Conservation (phyloP, 2,113 vertebrate species). For the Nymphicus hollandicus region DNA sequence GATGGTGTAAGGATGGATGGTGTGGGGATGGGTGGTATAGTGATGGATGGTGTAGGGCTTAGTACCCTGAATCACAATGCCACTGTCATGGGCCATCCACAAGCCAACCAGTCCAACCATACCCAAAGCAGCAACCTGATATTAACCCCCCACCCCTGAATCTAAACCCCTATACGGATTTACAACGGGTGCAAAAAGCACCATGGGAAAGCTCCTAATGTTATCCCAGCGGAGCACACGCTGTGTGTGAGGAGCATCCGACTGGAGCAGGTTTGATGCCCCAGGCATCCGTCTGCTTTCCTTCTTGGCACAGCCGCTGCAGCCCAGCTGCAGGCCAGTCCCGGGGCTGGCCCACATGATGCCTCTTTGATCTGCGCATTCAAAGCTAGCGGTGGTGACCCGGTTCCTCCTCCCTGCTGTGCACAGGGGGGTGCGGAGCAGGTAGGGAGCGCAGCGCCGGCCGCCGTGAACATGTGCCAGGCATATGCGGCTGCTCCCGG, state of each 20-base stretch:
- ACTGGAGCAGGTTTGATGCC: conserved; percentile 16
- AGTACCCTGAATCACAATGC: not conserved
- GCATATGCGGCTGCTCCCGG: not conserved
- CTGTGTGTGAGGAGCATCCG: not conserved
- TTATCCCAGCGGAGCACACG: not conserved
- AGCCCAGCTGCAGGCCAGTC: conserved; percentile 66
- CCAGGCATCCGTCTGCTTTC: conserved; percentile 35
- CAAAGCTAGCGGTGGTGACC: conserved; percentile 42
- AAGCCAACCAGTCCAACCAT: not conserved
- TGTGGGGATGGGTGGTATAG: no score
- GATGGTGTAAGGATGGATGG: no score
- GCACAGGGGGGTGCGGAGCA: conserved; percentile 31
- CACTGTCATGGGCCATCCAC: not conserved
- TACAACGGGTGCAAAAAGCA: not conserved
- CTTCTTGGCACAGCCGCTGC: conserved; percentile 29
- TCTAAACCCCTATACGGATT: not conserved
- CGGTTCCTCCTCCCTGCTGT: not conserved
- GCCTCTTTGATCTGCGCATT: conserved; percentile 64
- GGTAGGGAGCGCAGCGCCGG: conserved; percentile 25
- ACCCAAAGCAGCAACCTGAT: not conserved
- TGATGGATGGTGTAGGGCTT: not conserved
- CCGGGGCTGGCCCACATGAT: not conserved
- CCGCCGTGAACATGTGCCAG: conserved; percentile 11
- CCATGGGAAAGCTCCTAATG: not conserved
- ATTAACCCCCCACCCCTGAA: rapidly evolving